Percentiles rank a stretch among this genome's conserved stretches.
These are phyloP conservation scores for Cephonodes hylas DNA, from an alignment of 2,888 invertebrate species.

Conservation along the genomic window DNA sequence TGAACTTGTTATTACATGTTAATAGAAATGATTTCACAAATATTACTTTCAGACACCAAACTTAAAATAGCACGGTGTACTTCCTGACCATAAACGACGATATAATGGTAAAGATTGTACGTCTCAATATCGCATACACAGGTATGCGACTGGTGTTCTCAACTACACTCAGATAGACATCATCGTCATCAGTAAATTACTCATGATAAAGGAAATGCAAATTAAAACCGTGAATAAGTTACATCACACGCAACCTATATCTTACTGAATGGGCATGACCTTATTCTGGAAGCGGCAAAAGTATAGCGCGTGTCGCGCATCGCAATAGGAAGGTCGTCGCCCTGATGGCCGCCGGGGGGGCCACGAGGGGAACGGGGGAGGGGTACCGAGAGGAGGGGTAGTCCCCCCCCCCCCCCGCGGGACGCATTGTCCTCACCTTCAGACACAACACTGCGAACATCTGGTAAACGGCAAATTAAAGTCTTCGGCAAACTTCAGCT, in stretches of 20 bases:
- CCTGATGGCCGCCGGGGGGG: constrained; percentile 29
- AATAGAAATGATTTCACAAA: too few relatives aligned
- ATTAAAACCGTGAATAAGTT: constrained; percentile 25
- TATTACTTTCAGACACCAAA: too few relatives aligned
- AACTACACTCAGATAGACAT: too few relatives aligned
- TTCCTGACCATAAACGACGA: too few relatives aligned
- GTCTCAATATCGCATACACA: too few relatives aligned
- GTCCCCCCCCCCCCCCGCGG: not conserved
- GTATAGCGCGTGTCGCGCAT: constrained; percentile 64
- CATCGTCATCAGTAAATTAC: not conserved
- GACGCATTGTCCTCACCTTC: constrained; percentile 44
- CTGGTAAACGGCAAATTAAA: constrained; percentile 9
- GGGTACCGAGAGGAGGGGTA: not conserved
- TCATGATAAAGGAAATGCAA: not conserved
- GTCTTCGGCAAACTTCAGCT: not conserved
- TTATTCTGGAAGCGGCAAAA: constrained; percentile 66
- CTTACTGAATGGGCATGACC: constrained; percentile 59
- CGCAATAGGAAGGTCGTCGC: constrained; percentile 70
- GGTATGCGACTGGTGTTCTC: too few relatives aligned
- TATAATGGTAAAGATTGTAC: too few relatives aligned
- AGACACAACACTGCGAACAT: constrained; percentile 44
- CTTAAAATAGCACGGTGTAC: too few relatives aligned
- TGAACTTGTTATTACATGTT: too few relatives aligned
- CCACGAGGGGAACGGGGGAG: constrained; percentile 14
- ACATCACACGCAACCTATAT: constrained; percentile 33